Percentiles rank a stretch among this genome's conserved stretches.
Conservation (phyloP, 2,888 invertebrate species). For the Resseliella maxima region DNA sequence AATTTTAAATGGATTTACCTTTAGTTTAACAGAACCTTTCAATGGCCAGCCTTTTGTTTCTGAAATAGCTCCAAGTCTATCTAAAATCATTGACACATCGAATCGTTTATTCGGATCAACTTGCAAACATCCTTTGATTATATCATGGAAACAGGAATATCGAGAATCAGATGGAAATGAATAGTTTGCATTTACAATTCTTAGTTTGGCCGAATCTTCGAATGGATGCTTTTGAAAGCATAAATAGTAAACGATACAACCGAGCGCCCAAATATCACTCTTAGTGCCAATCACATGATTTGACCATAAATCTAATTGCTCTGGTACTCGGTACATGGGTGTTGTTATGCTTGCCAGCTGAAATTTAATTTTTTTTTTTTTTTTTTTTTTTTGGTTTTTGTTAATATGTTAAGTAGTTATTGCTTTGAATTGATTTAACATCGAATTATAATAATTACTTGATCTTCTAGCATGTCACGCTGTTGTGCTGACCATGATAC, state of each 20-base stretch:
- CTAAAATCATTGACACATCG: conserved; percentile 81
- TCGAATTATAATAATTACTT: conserved; percentile 70
- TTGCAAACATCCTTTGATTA: conserved; percentile 86
- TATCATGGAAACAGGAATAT: conserved; percentile 86
- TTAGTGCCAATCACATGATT: conserved; percentile 92
- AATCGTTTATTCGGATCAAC: conserved; percentile 86
- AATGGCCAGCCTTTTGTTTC: conserved; percentile 86
- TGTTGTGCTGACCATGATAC: conserved; percentile 92
- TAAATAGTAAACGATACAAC: conserved; percentile 92
- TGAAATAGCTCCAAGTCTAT: conserved; percentile 88
- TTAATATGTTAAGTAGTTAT: neutral
- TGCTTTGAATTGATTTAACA: too few species aligned
- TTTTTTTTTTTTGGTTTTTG: neutral
- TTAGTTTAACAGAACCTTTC: conserved; percentile 79
- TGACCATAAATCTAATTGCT: conserved; percentile 98
- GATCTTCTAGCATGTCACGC: conserved; percentile 93
- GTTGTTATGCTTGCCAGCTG: conserved; percentile 84
- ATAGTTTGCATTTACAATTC: conserved; percentile 97
- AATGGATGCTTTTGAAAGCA: conserved; percentile 97
- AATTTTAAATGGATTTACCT: conserved; percentile 65
- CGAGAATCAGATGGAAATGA: conserved; percentile 83
- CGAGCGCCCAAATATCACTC: conserved; percentile 96
- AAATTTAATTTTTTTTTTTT: conserved; percentile 61
- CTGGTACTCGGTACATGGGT: conserved; percentile 97
- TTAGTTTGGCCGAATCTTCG: conserved; percentile 93